phyloP scores from a whole-genome alignment of 2,797 vertebrate genomes.

The Poecilia gillii region DNA sequence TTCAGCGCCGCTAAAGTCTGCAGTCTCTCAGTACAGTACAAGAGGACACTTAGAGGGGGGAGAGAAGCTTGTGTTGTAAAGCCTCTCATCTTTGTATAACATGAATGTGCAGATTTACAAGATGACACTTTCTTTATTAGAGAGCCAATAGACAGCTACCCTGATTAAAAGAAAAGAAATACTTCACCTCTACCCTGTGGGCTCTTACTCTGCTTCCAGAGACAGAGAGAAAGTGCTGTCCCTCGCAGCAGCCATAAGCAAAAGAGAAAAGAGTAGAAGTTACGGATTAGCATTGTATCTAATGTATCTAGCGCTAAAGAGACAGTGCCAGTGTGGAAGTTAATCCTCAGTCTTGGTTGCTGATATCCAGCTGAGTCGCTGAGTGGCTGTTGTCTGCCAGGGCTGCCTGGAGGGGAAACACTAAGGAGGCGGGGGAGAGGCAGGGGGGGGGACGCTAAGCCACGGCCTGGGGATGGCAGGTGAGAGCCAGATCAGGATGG shows the following conservation, averaged over 20 bases:
- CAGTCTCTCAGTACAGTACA: constrained; percentile 64
- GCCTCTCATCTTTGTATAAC: constrained; percentile 67
- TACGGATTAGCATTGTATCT: constrained; percentile 74
- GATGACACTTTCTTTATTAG: constrained; percentile 47
- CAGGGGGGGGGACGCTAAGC: neutral
- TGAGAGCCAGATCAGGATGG: constrained; percentile 40
- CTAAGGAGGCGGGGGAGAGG: constrained; percentile 9
- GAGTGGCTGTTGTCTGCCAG: constrained; percentile 63
- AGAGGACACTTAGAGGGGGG: constrained; percentile 51
- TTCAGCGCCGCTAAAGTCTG: constrained; percentile 67
- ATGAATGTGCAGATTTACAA: constrained; percentile 73
- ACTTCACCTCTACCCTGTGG: constrained; percentile 21
- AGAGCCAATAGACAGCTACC: constrained; percentile 24
- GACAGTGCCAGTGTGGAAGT: constrained; percentile 52
- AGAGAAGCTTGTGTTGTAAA: constrained; percentile 56
- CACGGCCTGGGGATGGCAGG: constrained; percentile 43
- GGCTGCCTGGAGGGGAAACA: constrained; percentile 23
- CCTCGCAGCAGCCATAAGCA: constrained; percentile 62
- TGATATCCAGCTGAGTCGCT: constrained; percentile 71
- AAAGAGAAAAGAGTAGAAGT: constrained; percentile 54
- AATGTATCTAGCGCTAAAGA: constrained; percentile 73
- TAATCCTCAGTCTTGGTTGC: constrained; percentile 73
- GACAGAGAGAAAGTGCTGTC: constrained; percentile 48
- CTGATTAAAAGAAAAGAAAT: constrained; percentile 42
- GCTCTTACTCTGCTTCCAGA: constrained; percentile 6